A percentile compares a stretch with the other conserved stretches of the same genome.
These are phyloP conservation scores for Sebastes aleutianus DNA, from an alignment of 2,797 vertebrate genomes.

Conservation along the genomic window DNA sequence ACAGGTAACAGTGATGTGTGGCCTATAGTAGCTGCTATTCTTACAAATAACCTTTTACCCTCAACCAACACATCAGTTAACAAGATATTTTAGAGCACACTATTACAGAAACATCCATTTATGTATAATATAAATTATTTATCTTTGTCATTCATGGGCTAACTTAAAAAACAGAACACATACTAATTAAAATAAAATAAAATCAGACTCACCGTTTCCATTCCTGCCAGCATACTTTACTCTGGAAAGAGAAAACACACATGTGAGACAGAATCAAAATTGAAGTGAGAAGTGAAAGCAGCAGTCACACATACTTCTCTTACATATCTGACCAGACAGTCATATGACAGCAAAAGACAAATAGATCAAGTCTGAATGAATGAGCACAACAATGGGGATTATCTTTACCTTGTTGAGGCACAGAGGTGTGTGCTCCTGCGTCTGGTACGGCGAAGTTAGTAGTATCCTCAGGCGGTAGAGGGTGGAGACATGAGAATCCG, in stretches of 20 bases:
- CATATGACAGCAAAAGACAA: not conserved
- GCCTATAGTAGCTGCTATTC: not conserved
- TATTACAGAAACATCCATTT: not conserved
- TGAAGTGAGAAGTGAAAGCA: constrained; percentile 64
- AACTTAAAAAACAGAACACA: not conserved
- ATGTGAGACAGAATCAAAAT: constrained; percentile 18
- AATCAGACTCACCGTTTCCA: constrained; percentile 73
- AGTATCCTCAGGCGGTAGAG: constrained; percentile 40
- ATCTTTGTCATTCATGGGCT: not conserved
- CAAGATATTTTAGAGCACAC: not conserved
- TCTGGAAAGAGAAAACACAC: constrained; percentile 45
- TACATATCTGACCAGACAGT: not conserved
- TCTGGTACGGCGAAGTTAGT: constrained; percentile 4
- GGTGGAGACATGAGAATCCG: constrained; percentile 21
- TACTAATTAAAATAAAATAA: not conserved
- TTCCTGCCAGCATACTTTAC: constrained; percentile 68
- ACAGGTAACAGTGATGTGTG: constrained; percentile 26
- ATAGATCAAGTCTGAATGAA: not conserved
- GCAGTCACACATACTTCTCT: constrained; percentile 13
- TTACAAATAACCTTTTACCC: not conserved
- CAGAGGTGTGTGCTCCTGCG: constrained; percentile 19
- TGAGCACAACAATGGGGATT: not conserved
- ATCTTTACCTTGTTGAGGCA: constrained; percentile 47
- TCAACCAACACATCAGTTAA: not conserved
- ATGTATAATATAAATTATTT: not conserved